Base-by-base conservation (phyloP, 2,113 vertebrate species). In the Prolemur simus region DNA sequence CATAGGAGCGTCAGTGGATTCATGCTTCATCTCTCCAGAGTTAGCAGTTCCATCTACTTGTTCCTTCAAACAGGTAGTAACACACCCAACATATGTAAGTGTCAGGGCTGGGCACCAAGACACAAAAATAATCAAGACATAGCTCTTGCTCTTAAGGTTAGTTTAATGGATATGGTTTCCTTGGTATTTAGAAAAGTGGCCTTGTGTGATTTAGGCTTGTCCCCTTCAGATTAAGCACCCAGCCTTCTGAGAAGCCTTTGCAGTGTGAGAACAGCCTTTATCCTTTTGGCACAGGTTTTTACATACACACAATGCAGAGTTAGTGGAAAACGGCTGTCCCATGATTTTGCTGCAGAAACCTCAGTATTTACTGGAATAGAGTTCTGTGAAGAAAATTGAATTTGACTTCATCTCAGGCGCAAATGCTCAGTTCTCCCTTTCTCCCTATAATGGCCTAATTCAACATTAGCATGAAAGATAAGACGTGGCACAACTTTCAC, bases 391-490 rank as follows among this genome's bases (percentile, higher is more conserved):
- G 92, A 58, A 97, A 97, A 96, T 66, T 52, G 39, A 98, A 92
- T 96, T 93, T 97, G 96, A 88, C 87, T 47, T 37, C 78, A 76
- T 87, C 96, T 97, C 58, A 88, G 56, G 39, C 84, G 73, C 94
- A 96, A 96, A 92, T 27, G 84, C 52, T 95, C 0, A 0, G 32
- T 85, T 90, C 88, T 96, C 80, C 81, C 82, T 92, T 94, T 92
- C 80, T 94, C 85, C 49, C 76, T 80, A 54, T 97, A 97, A 96
- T 96, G 71, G 80, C 58, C 74, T 97, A 95, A 97, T 96, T 78
- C 27, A 4, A 88, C 89, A 97, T 98, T 92, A 97, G 71, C 87
- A 77, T 6, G 89, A 97, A 97, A 97, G 78, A 89, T 85, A 97
- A 96, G 96, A 97, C 73, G 73, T 32, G 47, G 25, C 64, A 47